Evolutionary conservation across 2,888 invertebrate species (phyloP).

Genomic region (Oxyteleia sp.): DNA sequence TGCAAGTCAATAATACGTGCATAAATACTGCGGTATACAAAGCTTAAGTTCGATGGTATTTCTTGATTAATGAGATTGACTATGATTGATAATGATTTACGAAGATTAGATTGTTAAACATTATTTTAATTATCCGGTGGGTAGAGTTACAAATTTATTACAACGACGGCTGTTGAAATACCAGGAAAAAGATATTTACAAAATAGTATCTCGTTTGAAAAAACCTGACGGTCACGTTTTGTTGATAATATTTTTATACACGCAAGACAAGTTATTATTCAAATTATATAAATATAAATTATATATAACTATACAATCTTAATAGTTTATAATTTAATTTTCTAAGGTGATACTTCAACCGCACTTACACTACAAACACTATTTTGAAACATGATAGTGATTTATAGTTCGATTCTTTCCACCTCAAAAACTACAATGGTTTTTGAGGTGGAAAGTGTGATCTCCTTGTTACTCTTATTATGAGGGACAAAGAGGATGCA

Average conservation of each 20-base stretch:
- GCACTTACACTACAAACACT: too few relatives aligned
- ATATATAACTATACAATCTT: too few relatives aligned
- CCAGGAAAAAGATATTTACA: conserved; percentile 22
- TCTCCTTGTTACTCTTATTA: too few relatives aligned
- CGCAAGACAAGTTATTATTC: too few relatives aligned
- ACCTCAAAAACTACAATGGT: too few relatives aligned
- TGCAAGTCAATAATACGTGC: conserved; percentile 29
- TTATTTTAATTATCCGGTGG: conserved; percentile 23
- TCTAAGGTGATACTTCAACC: too few relatives aligned
- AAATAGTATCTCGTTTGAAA: conserved; percentile 5
- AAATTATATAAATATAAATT: conserved; percentile 37
- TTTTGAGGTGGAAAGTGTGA: too few relatives aligned
- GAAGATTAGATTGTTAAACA: conserved; percentile 30
- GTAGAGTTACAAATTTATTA: conserved; percentile 33
- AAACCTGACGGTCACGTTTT: not conserved
- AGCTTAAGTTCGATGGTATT: conserved; percentile 28
- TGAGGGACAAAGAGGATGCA: too few relatives aligned
- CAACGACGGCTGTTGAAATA: not conserved
- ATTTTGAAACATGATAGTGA: too few relatives aligned
- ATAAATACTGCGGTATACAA: conserved; percentile 30
- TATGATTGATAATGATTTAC: conserved; percentile 40
- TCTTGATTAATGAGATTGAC: conserved; percentile 42
- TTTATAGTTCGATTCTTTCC: too few relatives aligned
- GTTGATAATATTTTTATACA: too few relatives aligned
- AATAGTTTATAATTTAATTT: too few relatives aligned